These are phyloP conservation scores for Bovichtus diacanthus DNA, from an alignment of 2,797 vertebrate genomes.

Conservation along the genomic window DNA sequence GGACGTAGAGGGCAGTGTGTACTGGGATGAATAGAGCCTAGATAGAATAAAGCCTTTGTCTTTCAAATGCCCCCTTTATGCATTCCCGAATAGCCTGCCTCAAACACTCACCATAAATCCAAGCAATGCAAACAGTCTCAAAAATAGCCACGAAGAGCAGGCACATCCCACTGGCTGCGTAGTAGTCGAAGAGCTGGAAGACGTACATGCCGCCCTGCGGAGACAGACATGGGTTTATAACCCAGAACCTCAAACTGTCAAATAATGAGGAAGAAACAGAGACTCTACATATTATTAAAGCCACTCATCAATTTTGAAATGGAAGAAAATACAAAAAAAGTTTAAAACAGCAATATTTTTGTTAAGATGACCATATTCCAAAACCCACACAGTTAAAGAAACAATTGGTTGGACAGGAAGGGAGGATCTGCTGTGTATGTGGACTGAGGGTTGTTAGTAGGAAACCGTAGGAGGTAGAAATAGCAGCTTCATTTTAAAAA, in stretches of 20 bases:
- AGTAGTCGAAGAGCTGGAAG: constrained; percentile 98
- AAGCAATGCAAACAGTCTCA: constrained; percentile 92
- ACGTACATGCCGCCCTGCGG: constrained; percentile 96
- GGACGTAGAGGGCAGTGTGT: neutral
- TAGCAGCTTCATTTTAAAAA: neutral
- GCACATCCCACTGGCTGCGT: constrained; percentile 97
- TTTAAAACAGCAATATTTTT: neutral
- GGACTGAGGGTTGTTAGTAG: neutral
- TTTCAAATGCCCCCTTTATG: constrained; percentile 3
- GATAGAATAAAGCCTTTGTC: constrained; percentile 31
- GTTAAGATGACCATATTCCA: neutral
- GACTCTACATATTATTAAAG: neutral
- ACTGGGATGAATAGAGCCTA: constrained; percentile 12
- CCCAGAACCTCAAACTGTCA: neutral
- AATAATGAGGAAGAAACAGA: neutral
- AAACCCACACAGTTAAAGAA: neutral
- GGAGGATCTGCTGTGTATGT: neutral
- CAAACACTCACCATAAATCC: constrained; percentile 93
- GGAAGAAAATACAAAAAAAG: no score
- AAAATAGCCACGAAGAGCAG: constrained; percentile 96
- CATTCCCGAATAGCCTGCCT: neutral
- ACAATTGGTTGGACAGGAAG: neutral
- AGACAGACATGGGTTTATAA: constrained; percentile 38
- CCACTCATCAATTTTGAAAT: neutral
- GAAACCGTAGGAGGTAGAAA: neutral